phyloP scores from a whole-genome alignment of 2,888 invertebrate genomes.

The Rhamphomyia laevipes region DNA sequence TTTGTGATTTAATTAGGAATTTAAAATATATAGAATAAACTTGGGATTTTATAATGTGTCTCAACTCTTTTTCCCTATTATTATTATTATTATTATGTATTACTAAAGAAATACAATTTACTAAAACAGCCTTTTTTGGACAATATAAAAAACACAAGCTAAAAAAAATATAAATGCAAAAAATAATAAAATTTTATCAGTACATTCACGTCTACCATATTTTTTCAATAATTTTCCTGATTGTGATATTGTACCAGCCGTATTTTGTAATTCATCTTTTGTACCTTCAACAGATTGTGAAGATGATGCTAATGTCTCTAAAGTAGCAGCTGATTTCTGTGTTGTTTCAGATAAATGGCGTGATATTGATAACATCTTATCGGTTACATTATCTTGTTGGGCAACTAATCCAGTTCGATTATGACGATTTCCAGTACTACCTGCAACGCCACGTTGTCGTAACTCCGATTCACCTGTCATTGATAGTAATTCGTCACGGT shows the following conservation, averaged over 20 bases:
- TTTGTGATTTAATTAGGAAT: too few species aligned
- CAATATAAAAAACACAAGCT: constrained; percentile 83
- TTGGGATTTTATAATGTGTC: too few species aligned
- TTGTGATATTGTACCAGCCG: constrained; percentile 76
- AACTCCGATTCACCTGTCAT: constrained; percentile 43
- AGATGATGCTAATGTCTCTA: constrained; percentile 62
- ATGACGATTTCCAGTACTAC: constrained; percentile 29
- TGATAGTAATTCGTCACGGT: constrained; percentile 57
- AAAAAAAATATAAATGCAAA: constrained; percentile 81
- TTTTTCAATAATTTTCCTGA: constrained; percentile 87
- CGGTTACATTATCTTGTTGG: constrained; percentile 57
- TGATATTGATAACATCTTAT: constrained; percentile 73
- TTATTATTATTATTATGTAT: too few species aligned
- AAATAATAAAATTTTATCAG: constrained; percentile 83
- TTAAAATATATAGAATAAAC: too few species aligned
- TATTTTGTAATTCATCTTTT: constrained; percentile 69
- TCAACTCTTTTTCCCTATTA: too few species aligned
- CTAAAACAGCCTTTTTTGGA: constrained; percentile 79
- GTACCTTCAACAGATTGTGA: constrained; percentile 63
- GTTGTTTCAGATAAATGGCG: constrained; percentile 78
- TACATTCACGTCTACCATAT: constrained; percentile 87
- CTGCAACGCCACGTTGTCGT: constrained; percentile 40
- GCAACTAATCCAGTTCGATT: constrained; percentile 45
- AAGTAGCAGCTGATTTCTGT: constrained; percentile 72
- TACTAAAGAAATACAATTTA: neutral